Base-by-base conservation (phyloP, 2,797 vertebrate genomes). In the Enteromius viviparus region DNA sequence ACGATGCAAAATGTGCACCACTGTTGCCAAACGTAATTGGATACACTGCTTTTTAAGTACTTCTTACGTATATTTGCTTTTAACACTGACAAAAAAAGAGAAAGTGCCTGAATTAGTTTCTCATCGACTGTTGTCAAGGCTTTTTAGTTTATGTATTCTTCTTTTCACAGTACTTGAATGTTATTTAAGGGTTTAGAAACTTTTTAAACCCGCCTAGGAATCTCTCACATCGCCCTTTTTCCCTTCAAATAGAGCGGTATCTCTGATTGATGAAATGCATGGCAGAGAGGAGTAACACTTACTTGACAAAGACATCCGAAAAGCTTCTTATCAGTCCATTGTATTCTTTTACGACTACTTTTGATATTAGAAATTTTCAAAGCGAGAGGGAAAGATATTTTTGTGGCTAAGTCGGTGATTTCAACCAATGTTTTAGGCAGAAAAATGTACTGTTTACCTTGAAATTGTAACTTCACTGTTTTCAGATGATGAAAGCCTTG, bases 51-150 rank as follows among this genome's bases (percentile, higher is more conserved):
- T 96, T 92, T 92, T 89, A 88, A 89, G 88, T 81, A 87, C 72
- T 23, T 34, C 3, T 34, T 34, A 34, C 32, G 32, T 34, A 34
- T 34, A 82, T 92, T 91, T 89, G 87, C 86, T 85, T 87, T 87
- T 89, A 95, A 94, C 93, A 93, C 93, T 69, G 91, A 94, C 58
- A 72, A 37, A 47, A 71, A 96, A 93, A 94, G 94, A 97, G 95
- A 97, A 99, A 99, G 98, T 99, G 98, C 98, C 98, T 99, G 96
- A 97, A 95, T 96, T 97, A 90, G 95, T 96, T 96, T 96, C 94
- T 94, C 95, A 95, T 95, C 90, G 94, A 96, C 95, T 96, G 95
- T 96, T 96, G 93, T 87, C 89, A 92, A 94, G 94, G 94, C 94
- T 94, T 91, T 94, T 96, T 93, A 88, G 70, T 85, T 84, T 17